Percentiles rank a stretch among this genome's conserved stretches.
Evolutionary conservation across 2,888 invertebrate genomes (phyloP).

Genomic region (Dicranocentrus wangi): DNA sequence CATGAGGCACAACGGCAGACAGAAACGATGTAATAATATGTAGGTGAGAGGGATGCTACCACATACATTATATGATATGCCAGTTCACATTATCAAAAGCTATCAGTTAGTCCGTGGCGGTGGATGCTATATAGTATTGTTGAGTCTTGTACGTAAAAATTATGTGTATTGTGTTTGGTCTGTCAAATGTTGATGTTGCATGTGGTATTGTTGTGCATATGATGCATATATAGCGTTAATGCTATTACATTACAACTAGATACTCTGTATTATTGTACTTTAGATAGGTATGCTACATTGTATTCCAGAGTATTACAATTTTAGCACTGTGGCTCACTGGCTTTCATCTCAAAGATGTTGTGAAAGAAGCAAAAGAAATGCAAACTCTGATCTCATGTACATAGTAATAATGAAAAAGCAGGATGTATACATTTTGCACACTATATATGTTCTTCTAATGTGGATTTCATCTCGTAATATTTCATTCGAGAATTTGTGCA

Average conservation of each 20-base stretch:
- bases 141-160: background rate
- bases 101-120: conserved; percentile 10
- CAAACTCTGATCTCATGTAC: conserved; percentile 14
- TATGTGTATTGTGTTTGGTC: conserved; percentile 4
- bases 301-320: background rate
- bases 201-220: conserved; percentile 2
- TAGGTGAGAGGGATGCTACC: conserved; percentile 28
- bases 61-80: conserved; percentile 4
- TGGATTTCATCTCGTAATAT: conserved; percentile 4
- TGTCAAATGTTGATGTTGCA: conserved; percentile 27
- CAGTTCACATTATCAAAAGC: conserved; percentile 1
- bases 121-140: conserved; percentile 1
- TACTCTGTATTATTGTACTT: conserved; percentile 2
- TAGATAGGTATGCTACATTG: background rate
- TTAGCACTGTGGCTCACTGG: background rate
- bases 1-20: background rate
- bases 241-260: background rate
- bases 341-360: conserved; percentile 31
- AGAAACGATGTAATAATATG: background rate
- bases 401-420: background rate
- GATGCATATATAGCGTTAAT: background rate
- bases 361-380: conserved; percentile 45
- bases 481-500: background rate
- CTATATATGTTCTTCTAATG: background rate
- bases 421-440: conserved; percentile 3